A percentile compares a stretch with the other conserved stretches of the same genome.
These are phyloP conservation scores for Craterocephalus amniculus DNA, from an alignment of 2,797 vertebrate genomes.

Conservation along the genomic window DNA sequence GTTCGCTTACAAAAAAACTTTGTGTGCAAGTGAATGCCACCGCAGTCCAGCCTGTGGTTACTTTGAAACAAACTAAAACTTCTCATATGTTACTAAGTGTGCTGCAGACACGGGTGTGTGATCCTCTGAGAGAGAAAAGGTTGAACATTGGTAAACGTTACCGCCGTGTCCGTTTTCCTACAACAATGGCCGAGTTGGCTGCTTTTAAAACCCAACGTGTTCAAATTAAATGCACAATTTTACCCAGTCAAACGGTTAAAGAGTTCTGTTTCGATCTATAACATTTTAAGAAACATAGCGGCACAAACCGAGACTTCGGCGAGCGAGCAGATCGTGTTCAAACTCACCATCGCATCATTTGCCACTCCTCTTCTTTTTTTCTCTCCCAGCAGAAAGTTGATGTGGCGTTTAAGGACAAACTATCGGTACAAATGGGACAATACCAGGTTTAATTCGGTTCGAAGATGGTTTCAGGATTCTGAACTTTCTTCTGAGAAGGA, in stretches of 20 bases:
- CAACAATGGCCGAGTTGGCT: background rate
- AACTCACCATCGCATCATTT: slow-evolving; percentile 59
- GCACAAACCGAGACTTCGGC: background rate
- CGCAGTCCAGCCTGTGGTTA: background rate
- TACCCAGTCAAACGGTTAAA: background rate
- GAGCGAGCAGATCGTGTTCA: fast-evolving
- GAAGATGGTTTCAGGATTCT: background rate
- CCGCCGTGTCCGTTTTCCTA: background rate
- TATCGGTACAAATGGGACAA: background rate
- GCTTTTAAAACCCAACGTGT: background rate
- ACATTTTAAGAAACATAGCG: slow-evolving; percentile 1
- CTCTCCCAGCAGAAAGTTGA: background rate
- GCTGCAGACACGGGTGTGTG: background rate
- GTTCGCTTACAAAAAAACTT: background rate
- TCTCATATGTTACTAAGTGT: background rate
- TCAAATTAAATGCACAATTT: background rate
- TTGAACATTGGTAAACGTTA: background rate
- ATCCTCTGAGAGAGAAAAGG: background rate
- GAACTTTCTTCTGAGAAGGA: slow-evolving; percentile 43
- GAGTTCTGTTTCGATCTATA: too few species aligned
- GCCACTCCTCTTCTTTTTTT: background rate
- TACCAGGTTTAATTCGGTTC: background rate
- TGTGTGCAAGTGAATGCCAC: background rate
- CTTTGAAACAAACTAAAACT: background rate
- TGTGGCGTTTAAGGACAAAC: background rate